These are phyloP conservation scores for Sinohyriopsis cumingii DNA, from an alignment of 2,888 invertebrate genomes.

Conservation along the genomic window DNA sequence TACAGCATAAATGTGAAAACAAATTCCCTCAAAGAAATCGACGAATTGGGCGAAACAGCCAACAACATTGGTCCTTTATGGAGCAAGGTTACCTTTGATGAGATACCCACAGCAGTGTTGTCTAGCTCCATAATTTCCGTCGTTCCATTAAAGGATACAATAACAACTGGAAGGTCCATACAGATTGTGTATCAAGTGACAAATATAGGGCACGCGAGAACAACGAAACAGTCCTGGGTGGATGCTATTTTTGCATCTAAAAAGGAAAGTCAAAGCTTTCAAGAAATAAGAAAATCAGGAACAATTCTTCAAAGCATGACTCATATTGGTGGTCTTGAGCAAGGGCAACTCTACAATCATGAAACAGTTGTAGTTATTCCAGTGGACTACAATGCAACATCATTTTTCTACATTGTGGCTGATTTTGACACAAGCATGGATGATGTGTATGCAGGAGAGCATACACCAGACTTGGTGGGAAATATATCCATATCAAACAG, in stretches of 20 bases:
- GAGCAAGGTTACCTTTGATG: too few relatives aligned
- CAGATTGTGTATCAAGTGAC: neutral
- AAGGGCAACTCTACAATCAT: conserved; percentile 8
- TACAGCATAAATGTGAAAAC: conserved; percentile 13
- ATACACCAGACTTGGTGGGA: neutral
- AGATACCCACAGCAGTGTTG: too few relatives aligned
- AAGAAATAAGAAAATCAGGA: neutral
- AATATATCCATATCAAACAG: too few relatives aligned
- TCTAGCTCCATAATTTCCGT: too few relatives aligned
- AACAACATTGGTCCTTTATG: conserved; percentile 10
- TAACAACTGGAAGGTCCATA: neutral
- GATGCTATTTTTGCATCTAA: conserved; percentile 9
- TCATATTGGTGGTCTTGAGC: conserved; percentile 9
- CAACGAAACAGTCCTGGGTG: conserved; percentile 5
- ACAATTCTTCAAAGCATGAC: neutral
- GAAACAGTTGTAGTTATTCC: conserved; percentile 12
- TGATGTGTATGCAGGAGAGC: neutral
- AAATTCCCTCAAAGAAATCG: conserved; percentile 4
- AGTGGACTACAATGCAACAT: conserved; percentile 1
- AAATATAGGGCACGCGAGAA: conserved; percentile 11
- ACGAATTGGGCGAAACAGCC: conserved; percentile 10
- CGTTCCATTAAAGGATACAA: too few relatives aligned
- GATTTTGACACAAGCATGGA: neutral
- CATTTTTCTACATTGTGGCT: conserved; percentile 10
- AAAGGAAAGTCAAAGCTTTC: neutral